Conservation (phyloP, 2,797 vertebrate species). For the Aphelocoma californica region DNA sequence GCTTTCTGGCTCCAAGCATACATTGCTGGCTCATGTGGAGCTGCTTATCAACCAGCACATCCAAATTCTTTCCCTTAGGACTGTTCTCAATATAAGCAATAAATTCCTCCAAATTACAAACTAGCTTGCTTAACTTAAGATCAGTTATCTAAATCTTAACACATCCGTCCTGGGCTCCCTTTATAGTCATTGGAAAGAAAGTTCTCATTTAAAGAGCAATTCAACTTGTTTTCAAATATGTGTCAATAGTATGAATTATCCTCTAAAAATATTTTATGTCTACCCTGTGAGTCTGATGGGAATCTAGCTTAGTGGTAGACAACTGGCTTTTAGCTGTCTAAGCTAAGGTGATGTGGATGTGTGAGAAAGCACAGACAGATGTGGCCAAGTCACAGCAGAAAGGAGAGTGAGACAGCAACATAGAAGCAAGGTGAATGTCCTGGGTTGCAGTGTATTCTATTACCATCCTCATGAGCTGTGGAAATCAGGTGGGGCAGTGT, state of each 20-base stretch:
- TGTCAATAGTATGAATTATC: not conserved
- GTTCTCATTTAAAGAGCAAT: not conserved
- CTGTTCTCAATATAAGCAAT: not conserved
- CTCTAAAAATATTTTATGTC: not conserved
- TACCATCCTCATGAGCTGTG: too few species aligned
- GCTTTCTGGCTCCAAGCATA: not conserved
- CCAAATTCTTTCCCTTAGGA: not conserved
- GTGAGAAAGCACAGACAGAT: fast-evolving
- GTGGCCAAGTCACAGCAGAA: not conserved
- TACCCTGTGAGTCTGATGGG: not conserved
- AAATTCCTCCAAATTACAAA: not conserved
- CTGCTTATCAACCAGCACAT: not conserved
- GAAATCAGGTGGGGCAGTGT: too few species aligned
- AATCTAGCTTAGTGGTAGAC: not conserved
- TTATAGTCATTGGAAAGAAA: not conserved
- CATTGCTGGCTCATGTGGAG: fast-evolving
- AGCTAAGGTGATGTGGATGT: not conserved
- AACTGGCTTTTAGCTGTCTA: not conserved
- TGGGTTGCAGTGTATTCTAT: too few species aligned
- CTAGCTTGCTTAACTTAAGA: not conserved
- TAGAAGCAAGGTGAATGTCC: not conserved
- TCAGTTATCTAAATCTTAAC: not conserved
- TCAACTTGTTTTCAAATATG: not conserved
- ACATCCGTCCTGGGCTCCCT: not conserved
- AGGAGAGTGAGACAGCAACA: not conserved